phyloP scores from a whole-genome alignment of 2,797 vertebrate species.

The Microhierax caerulescens region DNA sequence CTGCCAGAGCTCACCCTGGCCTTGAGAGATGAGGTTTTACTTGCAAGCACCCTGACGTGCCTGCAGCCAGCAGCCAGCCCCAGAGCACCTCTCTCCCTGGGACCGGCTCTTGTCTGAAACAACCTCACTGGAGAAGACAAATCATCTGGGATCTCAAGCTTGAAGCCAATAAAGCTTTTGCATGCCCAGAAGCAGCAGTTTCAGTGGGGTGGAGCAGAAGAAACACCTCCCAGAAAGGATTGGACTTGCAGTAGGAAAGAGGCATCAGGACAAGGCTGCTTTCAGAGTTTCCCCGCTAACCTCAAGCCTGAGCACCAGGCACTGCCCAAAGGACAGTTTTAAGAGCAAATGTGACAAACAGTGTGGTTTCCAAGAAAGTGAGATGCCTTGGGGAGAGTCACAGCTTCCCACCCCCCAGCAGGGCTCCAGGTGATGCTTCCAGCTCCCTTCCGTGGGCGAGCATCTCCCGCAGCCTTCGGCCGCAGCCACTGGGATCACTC shows the following conservation, averaged over 20 bases:
- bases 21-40: background rate
- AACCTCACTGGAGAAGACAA: background rate
- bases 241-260: background rate
- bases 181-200: background rate
- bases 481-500: fast-evolving
- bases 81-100: background rate
- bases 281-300: background rate
- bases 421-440: background rate
- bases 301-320: background rate
- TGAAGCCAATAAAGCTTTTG: background rate
- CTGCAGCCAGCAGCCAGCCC: background rate
- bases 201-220: background rate
- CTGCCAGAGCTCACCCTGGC: background rate
- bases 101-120: background rate
- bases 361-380: background rate
- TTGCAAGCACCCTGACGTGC: background rate
- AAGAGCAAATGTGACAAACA: background rate
- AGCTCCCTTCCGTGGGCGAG: background rate
- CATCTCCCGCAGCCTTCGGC: background rate
- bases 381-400: background rate
- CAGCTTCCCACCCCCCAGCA: background rate
- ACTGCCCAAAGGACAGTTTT: background rate
- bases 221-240: background rate
- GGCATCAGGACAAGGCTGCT: background rate
- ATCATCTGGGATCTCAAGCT: background rate